Evolutionary conservation across 2,888 invertebrate species (phyloP).

Genomic region (Dascillus cervinus): DNA sequence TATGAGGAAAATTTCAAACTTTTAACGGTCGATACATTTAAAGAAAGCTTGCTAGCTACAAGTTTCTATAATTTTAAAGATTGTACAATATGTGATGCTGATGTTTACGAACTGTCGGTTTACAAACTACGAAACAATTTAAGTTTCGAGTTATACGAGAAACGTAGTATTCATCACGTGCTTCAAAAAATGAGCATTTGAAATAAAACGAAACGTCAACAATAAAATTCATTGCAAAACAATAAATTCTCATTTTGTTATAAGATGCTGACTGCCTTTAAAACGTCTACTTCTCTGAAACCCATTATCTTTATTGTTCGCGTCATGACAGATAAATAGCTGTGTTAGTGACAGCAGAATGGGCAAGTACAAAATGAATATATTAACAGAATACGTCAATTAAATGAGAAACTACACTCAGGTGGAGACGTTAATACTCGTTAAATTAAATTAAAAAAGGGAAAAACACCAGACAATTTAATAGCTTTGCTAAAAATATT

Average conservation of each 20-base stretch:
- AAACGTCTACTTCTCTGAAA: constrained; percentile 29
- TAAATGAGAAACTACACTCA: too few relatives aligned
- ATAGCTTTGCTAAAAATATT: too few relatives aligned
- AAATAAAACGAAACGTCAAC: constrained; percentile 10
- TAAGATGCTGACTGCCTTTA: constrained; percentile 31
- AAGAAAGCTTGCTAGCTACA: too few relatives aligned
- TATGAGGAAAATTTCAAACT: constrained; percentile 11
- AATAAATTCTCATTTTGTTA: constrained; percentile 24
- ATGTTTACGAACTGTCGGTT: too few relatives aligned
- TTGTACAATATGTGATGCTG: too few relatives aligned
- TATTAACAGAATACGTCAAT: constrained; percentile 25
- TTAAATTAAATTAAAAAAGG: background rate
- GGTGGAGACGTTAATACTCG: too few relatives aligned
- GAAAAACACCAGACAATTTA: too few relatives aligned
- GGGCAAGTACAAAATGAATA: constrained; percentile 28
- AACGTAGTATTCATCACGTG: too few relatives aligned
- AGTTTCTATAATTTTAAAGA: too few relatives aligned
- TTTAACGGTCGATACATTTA: too few relatives aligned
- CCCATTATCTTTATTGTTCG: constrained; percentile 35
- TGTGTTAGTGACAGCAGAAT: constrained; percentile 27
- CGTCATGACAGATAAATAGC: constrained; percentile 32
- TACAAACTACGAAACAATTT: too few relatives aligned
- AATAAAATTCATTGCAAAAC: constrained; percentile 15
- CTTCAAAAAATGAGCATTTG: constrained; percentile 9
- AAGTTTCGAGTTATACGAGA: too few relatives aligned